Percentiles rank a stretch among this genome's conserved stretches.
Conservation (phyloP, 2,797 vertebrate genomes). For the Sebastes reedi region DNA sequence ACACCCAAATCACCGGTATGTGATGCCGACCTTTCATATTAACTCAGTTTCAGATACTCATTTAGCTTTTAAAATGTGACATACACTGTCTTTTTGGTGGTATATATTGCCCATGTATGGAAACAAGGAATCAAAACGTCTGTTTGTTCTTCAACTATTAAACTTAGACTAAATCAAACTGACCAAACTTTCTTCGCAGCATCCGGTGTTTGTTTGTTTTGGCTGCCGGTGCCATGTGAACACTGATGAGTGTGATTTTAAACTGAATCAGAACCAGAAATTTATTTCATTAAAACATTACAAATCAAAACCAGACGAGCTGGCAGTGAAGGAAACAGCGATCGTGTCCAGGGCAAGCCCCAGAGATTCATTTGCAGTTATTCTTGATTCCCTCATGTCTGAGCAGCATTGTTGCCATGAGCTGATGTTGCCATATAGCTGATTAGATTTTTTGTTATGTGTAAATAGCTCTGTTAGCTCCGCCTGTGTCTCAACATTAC, state of each 20-base stretch:
- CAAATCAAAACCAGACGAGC: conserved; percentile 60
- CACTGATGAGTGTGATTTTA: conserved; percentile 62
- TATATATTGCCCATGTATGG: conserved; percentile 9
- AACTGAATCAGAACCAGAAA: conserved; percentile 46
- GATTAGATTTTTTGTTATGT: conserved; percentile 25
- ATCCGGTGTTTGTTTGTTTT: conserved; percentile 75
- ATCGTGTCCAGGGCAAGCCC: conserved; percentile 46
- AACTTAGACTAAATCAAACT: conserved; percentile 34
- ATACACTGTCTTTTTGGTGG: background rate
- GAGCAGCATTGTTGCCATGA: conserved; percentile 29
- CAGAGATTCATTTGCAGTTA: conserved; percentile 53
- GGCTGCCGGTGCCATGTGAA: conserved; percentile 59
- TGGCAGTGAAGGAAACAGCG: conserved; percentile 36
- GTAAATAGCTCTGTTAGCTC: conserved; percentile 39
- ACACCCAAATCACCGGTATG: conserved; percentile 3
- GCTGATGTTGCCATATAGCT: conserved; percentile 22
- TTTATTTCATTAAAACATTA: conserved; percentile 60
- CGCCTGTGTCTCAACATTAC: conserved; percentile 25
- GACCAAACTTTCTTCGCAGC: conserved; percentile 31
- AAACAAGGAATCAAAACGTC: conserved; percentile 26
- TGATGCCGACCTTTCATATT: background rate
- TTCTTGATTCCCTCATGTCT: conserved; percentile 51
- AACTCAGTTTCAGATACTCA: background rate
- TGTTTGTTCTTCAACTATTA: conserved; percentile 35
- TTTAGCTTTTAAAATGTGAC: background rate